Conservation (phyloP, 1,140 invertebrate genomes). For the Micrasema longulum region DNA sequence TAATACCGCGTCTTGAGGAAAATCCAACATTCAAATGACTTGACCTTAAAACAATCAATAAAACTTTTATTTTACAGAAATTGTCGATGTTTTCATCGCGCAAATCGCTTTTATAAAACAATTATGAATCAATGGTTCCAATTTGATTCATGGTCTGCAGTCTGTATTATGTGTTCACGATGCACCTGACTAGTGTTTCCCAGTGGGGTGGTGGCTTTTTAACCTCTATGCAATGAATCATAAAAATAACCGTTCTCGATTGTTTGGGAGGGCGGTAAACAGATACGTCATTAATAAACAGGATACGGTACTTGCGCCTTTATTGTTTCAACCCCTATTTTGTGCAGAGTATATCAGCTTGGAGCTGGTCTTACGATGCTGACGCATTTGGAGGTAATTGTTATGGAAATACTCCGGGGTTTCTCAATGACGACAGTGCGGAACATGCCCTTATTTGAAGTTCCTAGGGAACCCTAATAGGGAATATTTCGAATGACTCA, state of each 20-base stretch:
- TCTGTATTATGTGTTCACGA: neutral
- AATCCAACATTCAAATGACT: no score
- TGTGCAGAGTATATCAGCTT: neutral
- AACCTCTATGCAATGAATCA: constrained; percentile 26
- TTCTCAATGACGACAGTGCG: neutral
- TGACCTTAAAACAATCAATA: no score
- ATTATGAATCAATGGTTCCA: neutral
- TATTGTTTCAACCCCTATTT: constrained; percentile 13
- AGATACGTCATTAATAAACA: constrained; percentile 39
- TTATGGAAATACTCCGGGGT: constrained; percentile 38
- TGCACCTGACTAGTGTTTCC: constrained; percentile 14
- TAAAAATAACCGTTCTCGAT: constrained; percentile 38
- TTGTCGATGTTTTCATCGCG: no score
- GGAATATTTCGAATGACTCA: constrained; percentile 18
- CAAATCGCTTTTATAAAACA: neutral
- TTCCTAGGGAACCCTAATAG: constrained; percentile 7
- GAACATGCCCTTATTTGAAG: neutral
- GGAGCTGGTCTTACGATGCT: constrained; percentile 3
- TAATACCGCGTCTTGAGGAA: no score
- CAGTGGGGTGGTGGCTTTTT: constrained; percentile 23
- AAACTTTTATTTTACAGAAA: no score
- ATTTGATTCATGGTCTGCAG: neutral
- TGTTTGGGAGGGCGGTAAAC: constrained; percentile 11
- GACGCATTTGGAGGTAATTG: constrained; percentile 40
- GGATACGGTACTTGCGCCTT: constrained; percentile 27